Base-by-base conservation (phyloP, 64 coral and sea anemone species). In the Platygyra sinensis region DNA sequence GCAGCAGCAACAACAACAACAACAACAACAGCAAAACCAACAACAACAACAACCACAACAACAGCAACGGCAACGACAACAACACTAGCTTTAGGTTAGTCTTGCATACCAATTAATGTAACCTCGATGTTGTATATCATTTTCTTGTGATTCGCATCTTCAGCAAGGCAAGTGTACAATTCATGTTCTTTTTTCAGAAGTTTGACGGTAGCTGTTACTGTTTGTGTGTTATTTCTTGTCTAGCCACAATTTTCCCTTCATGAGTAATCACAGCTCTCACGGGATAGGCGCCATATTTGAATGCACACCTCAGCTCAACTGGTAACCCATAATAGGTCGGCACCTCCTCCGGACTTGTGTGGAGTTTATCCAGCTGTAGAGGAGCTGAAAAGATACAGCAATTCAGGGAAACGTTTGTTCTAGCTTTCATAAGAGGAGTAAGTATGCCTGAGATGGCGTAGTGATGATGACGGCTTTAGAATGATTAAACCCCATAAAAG, bases 41-140 rank as follows among this genome's bases (percentile, higher is more conserved):
- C n/a, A n/a, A n/a, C n/a, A n/a, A n/a, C n/a, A n/a, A n/a, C n/a
- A n/a, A n/a, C n/a, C n/a, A n/a, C n/a, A n/a, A n/a, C n/a, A n/a
- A n/a, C n/a, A n/a, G n/a, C n/a, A n/a, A n/a, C n/a, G n/a, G n/a
- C 14, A 28, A 36, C 15, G 8, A 52, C 15, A n/a, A 30, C 39
- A 52, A 12, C 11, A 12, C 25, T 17, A 31, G 12, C 36, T 59
- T 31, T 14, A 18, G 17, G 27, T 6, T 8, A 17, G 5, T 6
- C 81, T n/a, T n/a, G n/a, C n/a, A 39, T 19, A 84, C 81, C 81
- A 36, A 84, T 50, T 84, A 71, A 71, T 31, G 22, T 84, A n/a
- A 84, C 20, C 18, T n/a, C 20, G 10, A 84, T 71, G 19, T 84
- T 28, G 60, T 84, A 24, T 12, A 11, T 84, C 0, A 84, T 46